Percentiles rank a stretch among this genome's conserved stretches.
Conservation (phyloP, 2,888 invertebrate genomes). For the Artemia sinica region DNA sequence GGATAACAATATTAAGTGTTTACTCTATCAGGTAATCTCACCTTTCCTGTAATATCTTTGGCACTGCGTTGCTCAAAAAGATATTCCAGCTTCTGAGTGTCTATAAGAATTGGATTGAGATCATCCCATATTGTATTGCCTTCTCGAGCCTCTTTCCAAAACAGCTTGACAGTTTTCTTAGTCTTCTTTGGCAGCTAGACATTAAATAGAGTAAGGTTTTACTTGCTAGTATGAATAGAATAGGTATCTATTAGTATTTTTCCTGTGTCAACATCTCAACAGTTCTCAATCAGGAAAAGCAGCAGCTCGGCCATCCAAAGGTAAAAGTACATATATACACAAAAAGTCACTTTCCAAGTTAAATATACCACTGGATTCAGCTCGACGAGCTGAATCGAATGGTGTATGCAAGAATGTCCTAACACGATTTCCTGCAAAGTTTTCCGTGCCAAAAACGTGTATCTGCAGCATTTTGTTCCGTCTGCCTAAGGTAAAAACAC, state of each 20-base stretch:
- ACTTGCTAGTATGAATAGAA: conserved; percentile 25
- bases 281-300: conserved; percentile 26
- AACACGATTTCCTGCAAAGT: no score
- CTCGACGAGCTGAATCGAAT: no score
- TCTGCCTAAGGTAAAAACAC: no score
- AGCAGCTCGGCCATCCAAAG: conserved; percentile 28
- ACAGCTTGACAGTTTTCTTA: conserved; percentile 90
- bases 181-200: conserved; percentile 45
- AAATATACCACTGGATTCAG: no score
- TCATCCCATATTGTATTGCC: conserved; percentile 64
- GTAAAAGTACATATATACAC: no score
- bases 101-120: conserved; percentile 60
- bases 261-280: no score
- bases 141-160: conserved; percentile 82
- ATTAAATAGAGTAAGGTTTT: conserved; percentile 30
- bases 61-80: conserved; percentile 80
- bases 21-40: conserved; percentile 31
- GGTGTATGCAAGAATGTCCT: no score
- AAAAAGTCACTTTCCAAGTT: no score
- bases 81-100: conserved; percentile 82
- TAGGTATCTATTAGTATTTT: no score
- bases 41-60: conserved; percentile 86
- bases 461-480: no score
- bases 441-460: no score
- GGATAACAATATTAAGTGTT: no score